Base-by-base conservation (phyloP, 2,888 invertebrate species). In the Drosophila paramelanica region DNA sequence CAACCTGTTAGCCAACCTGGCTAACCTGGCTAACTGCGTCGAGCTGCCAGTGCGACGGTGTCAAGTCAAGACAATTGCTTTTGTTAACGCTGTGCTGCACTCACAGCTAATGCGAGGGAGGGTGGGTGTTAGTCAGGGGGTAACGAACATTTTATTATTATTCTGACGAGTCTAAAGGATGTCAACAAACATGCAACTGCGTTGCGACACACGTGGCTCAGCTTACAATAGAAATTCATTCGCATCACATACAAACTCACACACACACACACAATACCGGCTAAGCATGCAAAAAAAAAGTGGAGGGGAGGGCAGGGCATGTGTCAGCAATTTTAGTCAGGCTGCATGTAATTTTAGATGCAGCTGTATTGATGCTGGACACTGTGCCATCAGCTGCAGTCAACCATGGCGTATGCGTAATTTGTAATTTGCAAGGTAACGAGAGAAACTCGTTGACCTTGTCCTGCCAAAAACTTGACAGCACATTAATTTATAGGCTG, bases 151-250 rank as follows among this genome's bases (percentile, higher is more conserved):
- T 86, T 86, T 83, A 73, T 78, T 82, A 76, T 77, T 82, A 73
- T 83, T 76, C 66, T 76, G 87, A 70, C 64, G 76, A 81, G 70
- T 80, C 36, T 62, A 66, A 69, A 66, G 80, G 72, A 72, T 81
- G 83, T 77, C 75, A 82, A 68, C 76, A 71, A 80, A 83, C 81
- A 82, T 83, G 86, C 81, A 77, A 83, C 85, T 61, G 60, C 27
- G 60, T 42, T 52, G 23, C 56, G 38, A 27, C 13, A 60, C 62
- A 73, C 70, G 66, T 67, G 83, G 66, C 80, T 65, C 49, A 61
- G 61, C 60, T 65, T 59, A 75, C 73, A 82, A 83, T 69, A 64
- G 69, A 62, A 83, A 82, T 69, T 73, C 75, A 73, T 67, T 67
- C 57, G 58, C 77, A 67, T 73, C 76, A 20, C 20, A 17, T 33